A percentile compares a stretch with the other conserved stretches of the same genome.
Conservation (phyloP, 2,113 vertebrate genomes). For the Myiagra hebetior region DNA sequence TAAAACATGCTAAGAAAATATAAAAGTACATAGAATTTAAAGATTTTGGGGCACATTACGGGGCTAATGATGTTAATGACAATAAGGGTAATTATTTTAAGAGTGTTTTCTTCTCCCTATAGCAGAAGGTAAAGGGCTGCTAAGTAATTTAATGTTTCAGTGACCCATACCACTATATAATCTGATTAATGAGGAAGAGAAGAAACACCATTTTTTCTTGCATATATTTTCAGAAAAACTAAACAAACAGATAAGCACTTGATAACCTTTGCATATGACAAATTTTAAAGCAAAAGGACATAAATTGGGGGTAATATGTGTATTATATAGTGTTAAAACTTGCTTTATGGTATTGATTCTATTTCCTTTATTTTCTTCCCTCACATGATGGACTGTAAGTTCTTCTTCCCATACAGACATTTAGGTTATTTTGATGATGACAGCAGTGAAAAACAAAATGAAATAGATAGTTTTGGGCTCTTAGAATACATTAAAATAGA, state of each 20-base stretch:
- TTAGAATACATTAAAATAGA: background rate
- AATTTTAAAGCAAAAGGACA: background rate
- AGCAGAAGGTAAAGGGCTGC: background rate
- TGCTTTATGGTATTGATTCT: background rate
- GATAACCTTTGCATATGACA: background rate
- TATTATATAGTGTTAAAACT: background rate
- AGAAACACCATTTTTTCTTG: background rate
- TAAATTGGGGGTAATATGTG: accelerated
- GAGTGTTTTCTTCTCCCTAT: background rate
- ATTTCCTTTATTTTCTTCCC: background rate
- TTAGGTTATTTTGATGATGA: background rate
- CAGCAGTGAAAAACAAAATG: background rate
- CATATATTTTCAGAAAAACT: background rate
- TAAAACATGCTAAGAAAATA: background rate
- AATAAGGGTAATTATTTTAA: background rate
- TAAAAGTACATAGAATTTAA: background rate
- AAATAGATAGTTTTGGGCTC: background rate
- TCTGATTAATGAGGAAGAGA: background rate
- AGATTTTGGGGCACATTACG: background rate
- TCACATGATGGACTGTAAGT: background rate
- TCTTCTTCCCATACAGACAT: background rate
- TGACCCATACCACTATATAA: background rate
- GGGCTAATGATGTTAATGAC: background rate
- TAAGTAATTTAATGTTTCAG: background rate
- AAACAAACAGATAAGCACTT: background rate